phyloP scores from a whole-genome alignment of 2,888 invertebrate species.

The Eupeodes luniger region DNA sequence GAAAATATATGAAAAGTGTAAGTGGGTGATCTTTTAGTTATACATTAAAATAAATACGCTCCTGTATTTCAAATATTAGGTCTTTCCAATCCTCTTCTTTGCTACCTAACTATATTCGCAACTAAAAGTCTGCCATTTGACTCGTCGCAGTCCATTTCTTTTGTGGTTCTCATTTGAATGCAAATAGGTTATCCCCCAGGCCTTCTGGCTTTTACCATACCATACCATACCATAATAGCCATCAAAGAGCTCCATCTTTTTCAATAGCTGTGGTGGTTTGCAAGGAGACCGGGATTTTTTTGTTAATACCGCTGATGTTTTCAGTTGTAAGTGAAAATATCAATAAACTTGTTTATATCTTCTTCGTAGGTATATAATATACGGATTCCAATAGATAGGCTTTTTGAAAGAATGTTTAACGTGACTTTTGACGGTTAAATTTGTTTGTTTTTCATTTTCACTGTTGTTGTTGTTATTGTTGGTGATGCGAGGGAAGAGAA shows the following conservation, averaged over 20 bases:
- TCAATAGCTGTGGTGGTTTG: conserved; percentile 10
- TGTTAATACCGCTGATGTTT: conserved; percentile 39
- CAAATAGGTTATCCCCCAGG: conserved; percentile 68
- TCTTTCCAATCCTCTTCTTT: conserved; percentile 4
- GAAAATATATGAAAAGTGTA: no score
- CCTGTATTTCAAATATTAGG: neutral
- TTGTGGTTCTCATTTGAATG: conserved; percentile 70
- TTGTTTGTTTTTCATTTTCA: neutral
- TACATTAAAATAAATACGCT: neutral
- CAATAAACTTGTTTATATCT: conserved; percentile 15
- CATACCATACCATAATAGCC: neutral
- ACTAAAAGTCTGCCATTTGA: conserved; percentile 46
- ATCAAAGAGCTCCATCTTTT: conserved; percentile 37
- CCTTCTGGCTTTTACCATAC: conserved; percentile 39
- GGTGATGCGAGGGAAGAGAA: conserved; percentile 41
- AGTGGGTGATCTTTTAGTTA: no score
- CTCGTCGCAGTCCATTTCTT: conserved; percentile 72
- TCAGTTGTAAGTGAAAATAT: conserved; percentile 20
- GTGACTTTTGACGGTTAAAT: conserved; percentile 10
- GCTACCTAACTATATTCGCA: neutral
- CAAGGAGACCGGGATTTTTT: conserved; percentile 36
- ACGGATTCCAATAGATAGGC: neutral
- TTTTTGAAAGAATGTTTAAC: conserved; percentile 44
- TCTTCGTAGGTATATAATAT: no score
- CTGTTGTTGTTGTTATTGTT: neutral